A percentile compares a stretch with the other conserved stretches of the same genome.
These are phyloP conservation scores for Nipponacmea schrenckii DNA, from an alignment of 2,888 invertebrate species.

Conservation along the genomic window DNA sequence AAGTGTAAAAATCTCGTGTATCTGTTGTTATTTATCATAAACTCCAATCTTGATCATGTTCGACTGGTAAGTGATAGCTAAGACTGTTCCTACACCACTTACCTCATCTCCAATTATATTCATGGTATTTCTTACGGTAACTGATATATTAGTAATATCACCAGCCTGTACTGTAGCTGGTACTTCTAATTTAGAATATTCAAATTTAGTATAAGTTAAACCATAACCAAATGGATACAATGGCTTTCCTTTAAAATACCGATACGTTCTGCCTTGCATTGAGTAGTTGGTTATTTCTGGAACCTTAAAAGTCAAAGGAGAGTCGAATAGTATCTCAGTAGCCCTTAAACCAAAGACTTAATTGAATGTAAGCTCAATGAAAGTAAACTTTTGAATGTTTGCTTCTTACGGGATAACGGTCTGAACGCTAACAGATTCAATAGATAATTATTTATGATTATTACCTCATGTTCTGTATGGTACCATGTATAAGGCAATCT, in stretches of 20 bases:
- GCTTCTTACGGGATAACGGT: too few species aligned
- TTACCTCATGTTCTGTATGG: conserved; percentile 32
- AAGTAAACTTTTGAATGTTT: too few species aligned
- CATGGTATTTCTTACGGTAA: conserved; percentile 44
- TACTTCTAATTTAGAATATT: conserved; percentile 30
- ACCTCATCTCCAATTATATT: conserved; percentile 52
- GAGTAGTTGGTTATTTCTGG: conserved; percentile 16
- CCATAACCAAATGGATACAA: conserved; percentile 56
- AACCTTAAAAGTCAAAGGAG: not conserved
- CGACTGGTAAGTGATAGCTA: too few species aligned
- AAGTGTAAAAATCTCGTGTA: too few species aligned
- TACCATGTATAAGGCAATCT: conserved; percentile 63
- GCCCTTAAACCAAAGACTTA: too few species aligned
- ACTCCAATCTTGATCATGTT: too few species aligned
- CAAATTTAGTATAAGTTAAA: conserved; percentile 44
- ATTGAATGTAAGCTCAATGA: too few species aligned
- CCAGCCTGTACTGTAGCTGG: conserved; percentile 32
- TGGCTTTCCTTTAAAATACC: conserved; percentile 44
- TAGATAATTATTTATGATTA: too few species aligned
- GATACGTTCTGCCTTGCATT: conserved; percentile 55
- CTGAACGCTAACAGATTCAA: too few species aligned
- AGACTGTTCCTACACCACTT: not conserved
- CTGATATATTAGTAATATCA: conserved; percentile 29
- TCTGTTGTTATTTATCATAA: too few species aligned
- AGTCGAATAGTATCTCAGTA: too few species aligned